Percentiles rank a stretch among this genome's conserved stretches.
Evolutionary conservation across 1,140 invertebrate species (phyloP).

Genomic region (Aplysia californica): DNA sequence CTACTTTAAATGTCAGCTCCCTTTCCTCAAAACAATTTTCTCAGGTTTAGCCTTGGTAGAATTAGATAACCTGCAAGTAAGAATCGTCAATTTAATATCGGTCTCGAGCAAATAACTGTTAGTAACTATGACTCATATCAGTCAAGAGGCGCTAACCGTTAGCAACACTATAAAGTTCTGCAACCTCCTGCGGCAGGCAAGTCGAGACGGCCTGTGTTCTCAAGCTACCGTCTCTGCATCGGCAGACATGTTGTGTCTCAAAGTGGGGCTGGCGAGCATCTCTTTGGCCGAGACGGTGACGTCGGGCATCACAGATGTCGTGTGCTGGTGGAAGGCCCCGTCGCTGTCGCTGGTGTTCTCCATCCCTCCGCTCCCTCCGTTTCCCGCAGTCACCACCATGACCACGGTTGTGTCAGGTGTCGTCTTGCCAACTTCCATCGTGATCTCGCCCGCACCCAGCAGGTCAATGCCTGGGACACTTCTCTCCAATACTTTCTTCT

Average conservation of each 20-base stretch:
- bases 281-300: not conserved
- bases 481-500: not conserved
- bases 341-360: not conserved
- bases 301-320: not conserved
- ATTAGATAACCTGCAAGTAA: no score
- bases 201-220: no score
- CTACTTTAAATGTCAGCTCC: no score
- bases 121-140: no score
- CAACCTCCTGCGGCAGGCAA: no score
- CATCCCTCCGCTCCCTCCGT: no score
- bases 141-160: no score
- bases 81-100: no score
- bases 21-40: no score
- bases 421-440: not conserved
- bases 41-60: no score
- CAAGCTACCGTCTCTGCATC: constrained; percentile 21
- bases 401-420: constrained; percentile 12
- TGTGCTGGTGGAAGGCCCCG: not conserved
- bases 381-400: constrained; percentile 19
- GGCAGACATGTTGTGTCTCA: constrained; percentile 6
- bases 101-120: no score
- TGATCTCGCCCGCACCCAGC: constrained; percentile 9
- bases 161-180: no score
- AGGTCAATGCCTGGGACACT: constrained; percentile 1
- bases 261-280: not conserved